These are phyloP conservation scores for Drosophila bifasciata DNA, from an alignment of 1,140 invertebrate species.

Conservation along the genomic window DNA sequence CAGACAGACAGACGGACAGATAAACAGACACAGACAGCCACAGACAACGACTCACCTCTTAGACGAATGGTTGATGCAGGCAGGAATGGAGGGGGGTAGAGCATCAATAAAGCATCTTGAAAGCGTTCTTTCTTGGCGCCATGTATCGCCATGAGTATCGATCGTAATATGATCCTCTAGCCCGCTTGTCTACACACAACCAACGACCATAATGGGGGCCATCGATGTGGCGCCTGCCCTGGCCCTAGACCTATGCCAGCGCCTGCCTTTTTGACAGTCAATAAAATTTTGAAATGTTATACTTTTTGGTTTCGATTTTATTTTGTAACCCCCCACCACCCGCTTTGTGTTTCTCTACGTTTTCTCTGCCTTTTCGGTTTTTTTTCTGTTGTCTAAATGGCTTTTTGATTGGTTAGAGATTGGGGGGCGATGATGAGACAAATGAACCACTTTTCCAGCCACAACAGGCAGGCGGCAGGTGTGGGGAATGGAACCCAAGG, in stretches of 20 bases:
- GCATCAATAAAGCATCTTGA: slow-evolving; percentile 67
- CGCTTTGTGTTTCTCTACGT: not conserved
- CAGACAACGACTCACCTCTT: too few species aligned
- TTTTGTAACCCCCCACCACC: slow-evolving; percentile 28
- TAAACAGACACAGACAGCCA: too few species aligned
- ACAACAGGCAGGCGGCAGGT: slow-evolving; percentile 47
- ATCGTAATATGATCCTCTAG: slow-evolving; percentile 53
- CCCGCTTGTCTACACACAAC: slow-evolving; percentile 58
- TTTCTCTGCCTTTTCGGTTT: slow-evolving; percentile 37
- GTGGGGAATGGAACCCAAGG: slow-evolving; percentile 28
- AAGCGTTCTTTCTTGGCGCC: slow-evolving; percentile 20
- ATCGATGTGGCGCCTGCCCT: slow-evolving; percentile 21
- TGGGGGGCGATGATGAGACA: slow-evolving; percentile 57
- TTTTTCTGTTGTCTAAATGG: slow-evolving; percentile 65
- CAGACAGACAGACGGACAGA: not conserved
- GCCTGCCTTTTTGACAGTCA: slow-evolving; percentile 80
- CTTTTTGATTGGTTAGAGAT: slow-evolving; percentile 78
- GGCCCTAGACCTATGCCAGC: slow-evolving; percentile 41
- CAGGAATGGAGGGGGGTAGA: too few species aligned
- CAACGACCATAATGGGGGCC: not conserved
- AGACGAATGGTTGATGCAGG: not conserved
- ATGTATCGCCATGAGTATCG: slow-evolving; percentile 46
- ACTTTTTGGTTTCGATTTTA: slow-evolving; percentile 75
- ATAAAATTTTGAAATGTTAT: slow-evolving; percentile 83
- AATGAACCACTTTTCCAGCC: slow-evolving; percentile 79